phyloP scores from a whole-genome alignment of 2,888 invertebrate species.

The Drosophila aldrichi region DNA sequence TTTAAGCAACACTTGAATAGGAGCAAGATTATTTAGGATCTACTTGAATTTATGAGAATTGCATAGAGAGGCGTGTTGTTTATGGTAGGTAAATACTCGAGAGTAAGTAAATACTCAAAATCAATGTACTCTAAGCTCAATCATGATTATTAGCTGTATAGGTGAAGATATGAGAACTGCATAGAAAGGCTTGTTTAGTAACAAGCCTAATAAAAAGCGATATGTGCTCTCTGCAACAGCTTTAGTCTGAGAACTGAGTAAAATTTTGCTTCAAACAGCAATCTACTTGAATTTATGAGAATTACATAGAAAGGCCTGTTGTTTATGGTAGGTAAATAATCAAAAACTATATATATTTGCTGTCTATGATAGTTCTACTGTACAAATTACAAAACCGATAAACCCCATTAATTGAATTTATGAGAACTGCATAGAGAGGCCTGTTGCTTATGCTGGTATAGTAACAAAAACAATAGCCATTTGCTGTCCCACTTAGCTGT shows the following conservation, averaged over 20 bases:
- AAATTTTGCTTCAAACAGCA: too few species aligned
- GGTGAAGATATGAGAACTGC: too few species aligned
- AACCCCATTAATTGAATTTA: not conserved
- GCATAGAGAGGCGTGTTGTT: not conserved
- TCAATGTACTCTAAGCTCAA: too few species aligned
- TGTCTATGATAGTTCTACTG: not conserved
- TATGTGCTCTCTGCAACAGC: too few species aligned
- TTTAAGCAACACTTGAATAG: too few species aligned
- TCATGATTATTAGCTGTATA: too few species aligned
- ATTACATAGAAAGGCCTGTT: not conserved
- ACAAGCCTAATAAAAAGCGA: too few species aligned
- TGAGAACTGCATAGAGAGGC: slow-evolving; percentile 8
- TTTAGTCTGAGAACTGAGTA: not conserved
- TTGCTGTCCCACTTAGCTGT: not conserved
- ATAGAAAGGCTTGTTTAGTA: too few species aligned
- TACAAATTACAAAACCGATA: not conserved
- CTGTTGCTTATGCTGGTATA: too few species aligned
- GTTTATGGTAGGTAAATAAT: not conserved
- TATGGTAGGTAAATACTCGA: too few species aligned
- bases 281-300: not conserved
- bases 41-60: not conserved
- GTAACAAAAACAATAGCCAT: not conserved
- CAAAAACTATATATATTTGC: not conserved
- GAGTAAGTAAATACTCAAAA: too few species aligned
- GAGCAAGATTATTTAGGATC: not conserved